Evolutionary conservation across 2,797 vertebrate genomes (phyloP), one percentile per base, ranked within the genome.

Genomic region (Cheirogaleus major): DNA sequence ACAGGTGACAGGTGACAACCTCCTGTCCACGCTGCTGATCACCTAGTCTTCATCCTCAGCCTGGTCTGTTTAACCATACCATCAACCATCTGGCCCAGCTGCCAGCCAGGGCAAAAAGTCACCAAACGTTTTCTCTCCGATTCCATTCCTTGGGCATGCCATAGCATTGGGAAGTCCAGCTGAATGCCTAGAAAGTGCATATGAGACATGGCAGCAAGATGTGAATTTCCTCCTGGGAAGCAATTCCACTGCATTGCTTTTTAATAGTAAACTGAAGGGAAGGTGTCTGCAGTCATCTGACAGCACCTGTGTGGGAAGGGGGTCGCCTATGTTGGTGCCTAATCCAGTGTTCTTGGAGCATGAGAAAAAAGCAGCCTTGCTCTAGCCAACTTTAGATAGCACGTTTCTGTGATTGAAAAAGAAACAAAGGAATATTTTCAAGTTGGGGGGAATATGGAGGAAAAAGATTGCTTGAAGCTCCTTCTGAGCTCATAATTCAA

Each of bases 401-500:
- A 99, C 0, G 97, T 99, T 5, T 97, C 98, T 83, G 83, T 99
- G 81, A 99, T 99, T 10, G 99, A 99, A 98, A 98, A 99, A 43
- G 99, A 99, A 98, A 99, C 99, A 23, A 97, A 98, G 1, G 99
- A 99, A 23, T 99, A 99, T 96, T 99, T 99, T 92, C 97, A 97
- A 98, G 98, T 93, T 99, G 99, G 99, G 99, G 99, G 97, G 99
- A 99, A 83, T 98, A 98, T 7, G 99, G 99, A 89, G 98, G 99
- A 98, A 99, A 95, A 98, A 99, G 99, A 73, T 98, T 99, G 84
- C 99, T 99, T 84, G 99, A 99, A 97, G 99, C 99, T 25, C 87
- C 99, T 94, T 99, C 99, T 0, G 99, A 99, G 98, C 99, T 99
- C 41, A 99, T 99, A 73, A 99, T 99, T 98, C 99, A 98, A 99